Evolutionary conservation across 53 echinoderm and acorn worm species (phyloP).

Genomic region (Apostichopus leukothele): DNA sequence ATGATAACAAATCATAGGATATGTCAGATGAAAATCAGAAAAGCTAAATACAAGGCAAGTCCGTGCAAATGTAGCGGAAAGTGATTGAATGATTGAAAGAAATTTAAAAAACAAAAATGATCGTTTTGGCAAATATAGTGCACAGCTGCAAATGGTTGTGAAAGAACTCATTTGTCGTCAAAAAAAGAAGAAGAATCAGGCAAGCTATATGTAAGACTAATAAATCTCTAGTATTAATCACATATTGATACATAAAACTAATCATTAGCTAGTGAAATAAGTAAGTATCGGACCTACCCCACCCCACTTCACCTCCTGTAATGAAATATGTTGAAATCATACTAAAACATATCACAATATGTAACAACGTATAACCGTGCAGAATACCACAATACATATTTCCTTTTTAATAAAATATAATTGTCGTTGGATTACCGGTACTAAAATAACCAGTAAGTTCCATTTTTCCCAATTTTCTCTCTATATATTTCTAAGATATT

Average conservation of each 20-base stretch:
- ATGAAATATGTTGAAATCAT: no score
- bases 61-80: not conserved
- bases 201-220: constrained; percentile 3
- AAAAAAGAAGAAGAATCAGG: constrained; percentile 17
- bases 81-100: not conserved
- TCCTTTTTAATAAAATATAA: no score
- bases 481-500: no score
- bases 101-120: not conserved
- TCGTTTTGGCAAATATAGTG: constrained; percentile 18
- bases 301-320: not conserved
- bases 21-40: no score
- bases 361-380: no score
- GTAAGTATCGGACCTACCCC: not conserved
- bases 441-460: no score
- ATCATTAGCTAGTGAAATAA: not conserved
- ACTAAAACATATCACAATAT: no score
- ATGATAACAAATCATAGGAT: no score
- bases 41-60: not conserved
- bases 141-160: constrained; percentile 3
- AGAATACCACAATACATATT: no score
- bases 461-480: no score
- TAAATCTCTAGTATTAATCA: not conserved
- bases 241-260: no score
- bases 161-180: not conserved
- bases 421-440: no score